Evolutionary conservation across 2,888 invertebrate genomes (phyloP), one percentile per base, ranked within the genome.

Genomic region (Drosophila meridionalis): DNA sequence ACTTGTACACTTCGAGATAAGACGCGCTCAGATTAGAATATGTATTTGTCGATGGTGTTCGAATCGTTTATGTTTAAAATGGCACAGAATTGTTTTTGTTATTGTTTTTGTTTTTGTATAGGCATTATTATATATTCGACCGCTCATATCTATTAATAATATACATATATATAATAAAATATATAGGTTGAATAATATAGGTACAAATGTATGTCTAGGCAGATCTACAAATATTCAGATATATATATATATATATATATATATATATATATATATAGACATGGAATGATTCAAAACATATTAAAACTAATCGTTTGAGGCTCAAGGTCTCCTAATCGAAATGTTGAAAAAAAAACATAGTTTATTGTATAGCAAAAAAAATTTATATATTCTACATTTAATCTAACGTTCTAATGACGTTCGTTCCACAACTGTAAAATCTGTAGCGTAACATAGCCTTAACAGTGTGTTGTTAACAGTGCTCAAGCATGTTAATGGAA

Each of bases 101-200:
- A n/a, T 42, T 34, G 5, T 30, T 6, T 32, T 32, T 30, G 28
- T 40, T 1, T 30, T 14, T 58, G 48, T 11, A 28, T 45, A 20
- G 60, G 6, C 53, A 63, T 61, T 36, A 42, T 47, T 56, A 6
- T 71, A 71, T 80, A 68, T 80, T 78, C 67, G 80, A 79, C 62
- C 70, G 52, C 45, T 67, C 8, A 26, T 14, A 47, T 42, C 50
- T 26, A 36, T 47, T 34, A 34, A 34, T 20, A 36, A 8, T 26
- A 12, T 20, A 20, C 20, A 36, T 42, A 50, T 59, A 14, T 30
- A 11, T 30, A 45, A 42, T 30, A 48, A 26, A 55, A 11, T 20
- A 52, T 3, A 12, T 34, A 53, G 26, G 4, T 38, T 38, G 34
- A 26, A 26, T 50, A 50, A 50, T 50, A 20, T 50, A 50, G 50